Evolutionary conservation across 2,797 vertebrate genomes (phyloP).

Genomic region (Micropoecilia bifurca): DNA sequence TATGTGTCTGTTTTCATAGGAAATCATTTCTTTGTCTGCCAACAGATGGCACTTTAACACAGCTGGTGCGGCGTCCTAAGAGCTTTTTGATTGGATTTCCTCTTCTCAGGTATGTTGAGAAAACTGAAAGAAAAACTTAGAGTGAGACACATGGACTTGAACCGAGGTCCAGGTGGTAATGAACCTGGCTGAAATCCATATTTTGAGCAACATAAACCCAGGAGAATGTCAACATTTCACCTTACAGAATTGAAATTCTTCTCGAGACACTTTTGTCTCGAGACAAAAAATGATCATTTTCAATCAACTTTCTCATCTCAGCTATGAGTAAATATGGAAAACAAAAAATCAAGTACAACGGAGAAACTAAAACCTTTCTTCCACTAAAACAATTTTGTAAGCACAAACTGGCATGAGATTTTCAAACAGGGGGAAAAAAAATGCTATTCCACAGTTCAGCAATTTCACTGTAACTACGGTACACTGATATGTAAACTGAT

Average conservation of each 20-base stretch:
- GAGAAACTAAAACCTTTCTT: neutral
- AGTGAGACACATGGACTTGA: slow-evolving; percentile 47
- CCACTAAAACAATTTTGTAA: neutral
- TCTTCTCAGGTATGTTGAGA: slow-evolving; percentile 40
- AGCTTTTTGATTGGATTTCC: slow-evolving; percentile 34
- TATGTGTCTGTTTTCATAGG: slow-evolving; percentile 35
- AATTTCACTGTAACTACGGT: neutral
- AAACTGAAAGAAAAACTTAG: slow-evolving; percentile 48
- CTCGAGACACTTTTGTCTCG: slow-evolving; percentile 4
- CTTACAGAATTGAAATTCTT: neutral
- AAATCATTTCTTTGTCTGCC: slow-evolving; percentile 64
- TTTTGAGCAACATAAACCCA: neutral
- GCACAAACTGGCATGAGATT: neutral
- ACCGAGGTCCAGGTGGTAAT: slow-evolving; percentile 21
- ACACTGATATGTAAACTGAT: neutral
- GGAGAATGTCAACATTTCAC: slow-evolving; percentile 4
- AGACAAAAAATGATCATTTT: neutral
- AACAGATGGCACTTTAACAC: slow-evolving; percentile 84
- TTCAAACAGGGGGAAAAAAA: neutral
- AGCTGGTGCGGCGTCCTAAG: slow-evolving; percentile 48
- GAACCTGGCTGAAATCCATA: slow-evolving; percentile 8
- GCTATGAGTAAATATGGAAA: neutral
- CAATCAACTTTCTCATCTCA: neutral
- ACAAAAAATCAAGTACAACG: neutral
- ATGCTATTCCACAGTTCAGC: neutral